Evolutionary conservation across 2,113 vertebrate genomes (phyloP), one percentile per base, ranked within the genome.

Genomic region (Lampris incognitus): DNA sequence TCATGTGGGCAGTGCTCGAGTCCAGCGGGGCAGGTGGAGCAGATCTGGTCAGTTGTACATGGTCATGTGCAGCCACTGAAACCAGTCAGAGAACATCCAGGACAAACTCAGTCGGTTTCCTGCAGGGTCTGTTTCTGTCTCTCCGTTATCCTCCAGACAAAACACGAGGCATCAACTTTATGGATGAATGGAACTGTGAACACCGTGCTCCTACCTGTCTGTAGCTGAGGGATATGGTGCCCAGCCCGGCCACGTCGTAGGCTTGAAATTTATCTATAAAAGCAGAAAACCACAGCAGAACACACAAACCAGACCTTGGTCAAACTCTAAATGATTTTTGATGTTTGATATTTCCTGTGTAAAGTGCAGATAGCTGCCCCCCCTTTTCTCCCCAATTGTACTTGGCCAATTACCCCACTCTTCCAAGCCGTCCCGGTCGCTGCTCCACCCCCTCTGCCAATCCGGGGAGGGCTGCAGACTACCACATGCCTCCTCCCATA

Each of bases 11-110:
- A 24, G 24, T 24, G 24, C 24, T 24, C 24, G 24, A 24, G 24
- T 24, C 24, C 24, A 24, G 24, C 24, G 24, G 24, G 24, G 24
- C 24, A 24, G 24, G 24, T 24, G 24, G 4, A 41, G 9, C 52
- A 2, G 58, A 4, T 60, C 46, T 36, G 68, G 1, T 94, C 87
- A 94, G 92, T 90, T 94, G 92, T 94, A 94, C 90, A 94, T 88
- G 56, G 93, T 94, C 88, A 92, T 86, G 39, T 92, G 85, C 69
- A 94, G 92, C 91, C 93, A 94, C 93, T 94, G 85, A 9, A 90
- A 88, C 78, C 61, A 79, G 82, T 46, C 70, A 86, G 71, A 84
- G 51, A 1, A 71, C 6, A 66, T 37, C 52, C 1, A 60, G 51
- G 1, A 13, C 51, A 54, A 2, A 54, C 1, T 46, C 44, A 46